A percentile compares a stretch with the other conserved stretches of the same genome.
Conservation (phyloP, 2,888 invertebrate genomes). For the Ametastegia equiseti region DNA sequence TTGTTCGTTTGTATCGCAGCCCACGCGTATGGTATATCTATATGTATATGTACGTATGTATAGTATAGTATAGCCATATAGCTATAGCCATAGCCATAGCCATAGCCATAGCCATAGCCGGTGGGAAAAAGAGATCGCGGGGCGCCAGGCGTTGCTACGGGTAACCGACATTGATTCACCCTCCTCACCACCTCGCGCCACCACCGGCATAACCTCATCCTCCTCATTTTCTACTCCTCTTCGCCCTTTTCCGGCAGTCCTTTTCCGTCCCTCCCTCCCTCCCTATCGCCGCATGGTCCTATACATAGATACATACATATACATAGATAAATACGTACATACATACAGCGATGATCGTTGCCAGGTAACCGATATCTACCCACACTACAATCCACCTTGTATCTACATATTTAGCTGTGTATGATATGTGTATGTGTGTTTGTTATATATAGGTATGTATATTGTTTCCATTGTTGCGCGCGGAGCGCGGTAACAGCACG, state of each 20-base stretch:
- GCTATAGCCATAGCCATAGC: background rate
- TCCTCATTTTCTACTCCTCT: background rate
- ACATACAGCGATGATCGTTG: conserved; percentile 55
- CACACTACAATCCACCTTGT: conserved; percentile 49
- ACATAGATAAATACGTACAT: background rate
- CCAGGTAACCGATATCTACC: conserved; percentile 60
- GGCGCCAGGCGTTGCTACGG: conserved; percentile 71
- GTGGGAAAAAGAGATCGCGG: conserved; percentile 68
- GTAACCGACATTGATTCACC: conserved; percentile 75
- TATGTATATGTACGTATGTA: no score
- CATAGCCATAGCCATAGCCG: background rate
- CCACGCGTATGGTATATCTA: no score
- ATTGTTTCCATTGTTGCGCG: conserved; percentile 26
- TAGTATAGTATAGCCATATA: no score
- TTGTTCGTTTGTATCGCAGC: no score
- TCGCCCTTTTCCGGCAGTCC: conserved; percentile 50
- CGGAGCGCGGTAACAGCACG: background rate
- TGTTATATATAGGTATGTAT: no score
- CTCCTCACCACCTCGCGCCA: conserved; percentile 56
- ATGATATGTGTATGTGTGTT: no score
- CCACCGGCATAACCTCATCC: background rate
- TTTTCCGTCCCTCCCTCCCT: conserved; percentile 35
- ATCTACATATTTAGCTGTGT: background rate
- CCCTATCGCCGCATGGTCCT: background rate
- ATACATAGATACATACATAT: background rate